A percentile compares a stretch with the other conserved stretches of the same genome.
These are phyloP conservation scores for Gerris lacustris DNA, from an alignment of 2,888 invertebrate species.

Conservation along the genomic window DNA sequence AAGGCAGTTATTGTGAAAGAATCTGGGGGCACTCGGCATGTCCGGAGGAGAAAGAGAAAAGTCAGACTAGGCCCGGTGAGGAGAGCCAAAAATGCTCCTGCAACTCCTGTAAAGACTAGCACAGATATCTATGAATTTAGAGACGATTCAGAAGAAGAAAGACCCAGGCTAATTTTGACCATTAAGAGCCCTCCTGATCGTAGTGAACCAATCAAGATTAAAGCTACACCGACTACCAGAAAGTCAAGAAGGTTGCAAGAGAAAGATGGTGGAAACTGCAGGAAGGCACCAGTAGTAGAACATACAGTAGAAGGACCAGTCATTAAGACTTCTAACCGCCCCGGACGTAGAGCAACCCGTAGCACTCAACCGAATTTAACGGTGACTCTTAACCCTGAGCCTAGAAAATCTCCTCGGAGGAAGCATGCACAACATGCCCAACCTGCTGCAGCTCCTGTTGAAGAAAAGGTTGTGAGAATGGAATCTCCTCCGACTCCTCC, in stretches of 20 bases:
- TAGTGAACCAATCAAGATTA: constrained; percentile 37
- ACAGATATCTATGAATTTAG: constrained; percentile 83
- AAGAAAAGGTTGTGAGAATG: constrained; percentile 30
- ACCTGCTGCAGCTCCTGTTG: constrained; percentile 11
- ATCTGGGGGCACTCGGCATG: constrained; percentile 36
- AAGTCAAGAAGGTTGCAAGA: constrained; percentile 61
- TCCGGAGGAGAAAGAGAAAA: constrained; percentile 39
- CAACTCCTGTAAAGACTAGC: constrained; percentile 31
- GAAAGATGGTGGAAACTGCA: constrained; percentile 38
- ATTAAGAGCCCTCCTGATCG: constrained; percentile 50
- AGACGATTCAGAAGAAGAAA: constrained; percentile 71
- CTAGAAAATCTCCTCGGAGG: constrained; percentile 30
- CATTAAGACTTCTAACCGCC: constrained; percentile 43
- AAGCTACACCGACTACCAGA: constrained; percentile 55
- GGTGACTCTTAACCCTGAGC: constrained; percentile 20
- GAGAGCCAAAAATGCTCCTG: constrained; percentile 24
- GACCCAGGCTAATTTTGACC: constrained; percentile 66
- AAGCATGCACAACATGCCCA: constrained; percentile 19
- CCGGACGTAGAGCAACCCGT: constrained; percentile 35
- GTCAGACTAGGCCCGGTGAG: constrained; percentile 24
- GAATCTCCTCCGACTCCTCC: constrained; percentile 18
- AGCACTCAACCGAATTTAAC: constrained; percentile 22
- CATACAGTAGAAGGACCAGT: constrained; percentile 77
- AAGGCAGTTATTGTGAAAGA: neutral
- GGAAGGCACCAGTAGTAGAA: constrained; percentile 57